phyloP scores from a whole-genome alignment of 2,113 vertebrate genomes.

The Eulemur rufifrons region DNA sequence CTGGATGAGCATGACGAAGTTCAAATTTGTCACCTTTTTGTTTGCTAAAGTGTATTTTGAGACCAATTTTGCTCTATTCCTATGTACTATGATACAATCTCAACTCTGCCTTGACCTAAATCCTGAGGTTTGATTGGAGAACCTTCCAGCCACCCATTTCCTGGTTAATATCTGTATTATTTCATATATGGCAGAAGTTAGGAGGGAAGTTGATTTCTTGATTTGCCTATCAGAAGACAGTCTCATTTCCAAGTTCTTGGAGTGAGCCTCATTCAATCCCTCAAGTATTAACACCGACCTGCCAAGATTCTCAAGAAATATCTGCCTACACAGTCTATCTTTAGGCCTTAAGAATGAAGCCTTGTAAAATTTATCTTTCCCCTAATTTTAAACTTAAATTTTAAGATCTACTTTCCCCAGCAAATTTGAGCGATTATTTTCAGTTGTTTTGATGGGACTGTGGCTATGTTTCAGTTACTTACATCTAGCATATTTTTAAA shows the following conservation, averaged over 20 bases:
- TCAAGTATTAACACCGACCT: slow-evolving; percentile 28
- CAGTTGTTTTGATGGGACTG: slow-evolving; percentile 45
- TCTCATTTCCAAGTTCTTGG: slow-evolving; percentile 52
- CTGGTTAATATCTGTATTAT: slow-evolving; percentile 3
- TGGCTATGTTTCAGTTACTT: slow-evolving; percentile 56
- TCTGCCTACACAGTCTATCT: slow-evolving; percentile 63
- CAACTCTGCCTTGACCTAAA: neutral
- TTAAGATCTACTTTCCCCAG: slow-evolving; percentile 23
- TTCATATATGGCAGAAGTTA: neutral
- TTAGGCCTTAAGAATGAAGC: slow-evolving; percentile 60
- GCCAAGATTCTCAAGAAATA: slow-evolving; percentile 59
- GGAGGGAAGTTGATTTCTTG: neutral
- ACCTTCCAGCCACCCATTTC: neutral
- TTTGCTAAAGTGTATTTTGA: neutral
- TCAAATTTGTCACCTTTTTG: neutral
- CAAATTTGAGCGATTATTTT: slow-evolving; percentile 52
- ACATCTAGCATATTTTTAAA: slow-evolving; percentile 5
- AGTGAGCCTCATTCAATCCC: slow-evolving; percentile 38
- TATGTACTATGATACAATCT: neutral
- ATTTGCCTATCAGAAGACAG: neutral
- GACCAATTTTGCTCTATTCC: neutral
- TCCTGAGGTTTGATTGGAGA: neutral
- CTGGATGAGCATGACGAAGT: neutral
- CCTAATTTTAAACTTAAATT: slow-evolving; percentile 67
- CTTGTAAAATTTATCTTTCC: slow-evolving; percentile 58